Conservation (phyloP, 37 sponge, comb jelly and placozoan species). For the Ephydatia muelleri region DNA sequence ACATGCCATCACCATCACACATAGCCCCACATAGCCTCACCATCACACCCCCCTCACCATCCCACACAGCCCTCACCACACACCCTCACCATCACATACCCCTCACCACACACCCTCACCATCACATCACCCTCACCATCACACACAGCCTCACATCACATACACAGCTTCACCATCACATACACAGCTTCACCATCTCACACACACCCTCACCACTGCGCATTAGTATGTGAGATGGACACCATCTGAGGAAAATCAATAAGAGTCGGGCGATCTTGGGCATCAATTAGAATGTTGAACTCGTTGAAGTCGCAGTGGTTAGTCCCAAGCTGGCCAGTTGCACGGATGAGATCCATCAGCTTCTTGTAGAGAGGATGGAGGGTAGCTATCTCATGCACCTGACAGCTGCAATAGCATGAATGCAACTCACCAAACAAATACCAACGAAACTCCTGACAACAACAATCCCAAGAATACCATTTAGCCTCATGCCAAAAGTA, state of each 20-base stretch:
- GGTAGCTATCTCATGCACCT: conserved; percentile 65
- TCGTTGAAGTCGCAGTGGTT: conserved; percentile 98
- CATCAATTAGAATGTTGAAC: conserved; percentile 93
- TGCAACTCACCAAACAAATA: not conserved
- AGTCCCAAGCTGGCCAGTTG: conserved; percentile 84
- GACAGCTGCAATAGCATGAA: conserved; percentile 61
- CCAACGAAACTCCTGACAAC: not conserved
- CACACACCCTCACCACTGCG: conserved; percentile 65
- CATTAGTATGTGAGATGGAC: conserved; percentile 89
- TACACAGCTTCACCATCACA: not conserved
- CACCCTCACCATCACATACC: not conserved
- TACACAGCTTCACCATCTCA: not conserved
- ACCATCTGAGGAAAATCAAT: conserved; percentile 99
- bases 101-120: not conserved
- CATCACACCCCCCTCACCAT: not conserved
- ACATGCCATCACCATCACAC: not conserved
- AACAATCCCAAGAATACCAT: too few species aligned
- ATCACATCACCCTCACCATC: not conserved
- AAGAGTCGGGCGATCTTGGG: conserved; percentile 76
- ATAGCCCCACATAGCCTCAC: not conserved
- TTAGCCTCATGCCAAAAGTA: too few species aligned
- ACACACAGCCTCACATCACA: not conserved
- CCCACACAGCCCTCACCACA: not conserved
- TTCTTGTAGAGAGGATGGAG: conserved; percentile 41
- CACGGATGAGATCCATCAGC: conserved; percentile 85